A percentile compares a stretch with the other conserved stretches of the same genome.
Conservation (phyloP, 2,113 vertebrate species). For the Phalacrocorax pelagicus region DNA sequence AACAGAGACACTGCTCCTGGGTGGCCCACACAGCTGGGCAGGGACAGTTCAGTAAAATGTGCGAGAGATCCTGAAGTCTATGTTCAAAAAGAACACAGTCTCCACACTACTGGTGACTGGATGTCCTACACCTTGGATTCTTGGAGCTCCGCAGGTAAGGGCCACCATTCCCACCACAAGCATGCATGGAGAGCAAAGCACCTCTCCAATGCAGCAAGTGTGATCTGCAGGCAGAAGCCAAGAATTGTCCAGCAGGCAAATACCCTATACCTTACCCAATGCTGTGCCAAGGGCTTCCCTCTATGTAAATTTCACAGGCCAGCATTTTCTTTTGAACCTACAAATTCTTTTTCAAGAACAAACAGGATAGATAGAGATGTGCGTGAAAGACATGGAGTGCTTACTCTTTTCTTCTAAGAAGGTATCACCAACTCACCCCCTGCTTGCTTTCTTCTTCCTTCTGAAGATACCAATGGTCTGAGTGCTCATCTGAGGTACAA, state of each 20-base stretch:
- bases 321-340: background rate
- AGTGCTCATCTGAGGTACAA: background rate
- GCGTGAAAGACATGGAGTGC: rapidly evolving
- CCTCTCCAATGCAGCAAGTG: background rate
- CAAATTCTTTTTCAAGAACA: background rate
- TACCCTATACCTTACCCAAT: background rate
- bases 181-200: background rate
- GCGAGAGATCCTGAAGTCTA: background rate
- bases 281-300: background rate
- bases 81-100: background rate
- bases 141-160: background rate
- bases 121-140: background rate
- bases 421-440: background rate
- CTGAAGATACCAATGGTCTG: background rate
- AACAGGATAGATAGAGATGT: background rate
- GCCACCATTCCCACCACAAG: background rate
- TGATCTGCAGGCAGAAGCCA: background rate
- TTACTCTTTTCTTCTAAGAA: background rate
- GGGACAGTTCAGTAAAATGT: background rate
- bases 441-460: background rate
- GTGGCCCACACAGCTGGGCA: background rate
- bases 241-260: background rate
- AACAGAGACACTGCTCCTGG: background rate
- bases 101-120: background rate
- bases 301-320: background rate